These are phyloP conservation scores for Chrosomus eos DNA, from an alignment of 2,797 vertebrate genomes.

Conservation along the genomic window DNA sequence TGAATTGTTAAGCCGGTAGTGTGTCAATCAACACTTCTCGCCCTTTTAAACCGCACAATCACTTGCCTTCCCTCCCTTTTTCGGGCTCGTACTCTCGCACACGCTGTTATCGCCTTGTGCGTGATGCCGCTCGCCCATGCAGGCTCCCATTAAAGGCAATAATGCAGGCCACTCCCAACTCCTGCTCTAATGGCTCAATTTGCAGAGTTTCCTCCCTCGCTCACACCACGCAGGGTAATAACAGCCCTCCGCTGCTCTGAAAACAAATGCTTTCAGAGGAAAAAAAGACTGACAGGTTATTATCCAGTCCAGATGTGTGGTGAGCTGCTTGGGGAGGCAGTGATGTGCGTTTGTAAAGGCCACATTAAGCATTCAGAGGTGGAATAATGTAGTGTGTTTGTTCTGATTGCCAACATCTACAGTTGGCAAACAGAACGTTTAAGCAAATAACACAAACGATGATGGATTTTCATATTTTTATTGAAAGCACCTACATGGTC, in stretches of 20 bases:
- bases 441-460: not conserved
- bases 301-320: conserved; percentile 26
- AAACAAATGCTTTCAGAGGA: conserved; percentile 32
- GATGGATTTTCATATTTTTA: too few relatives aligned
- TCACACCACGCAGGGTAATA: conserved; percentile 43
- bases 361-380: not conserved
- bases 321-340: not conserved
- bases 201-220: conserved; percentile 42
- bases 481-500: too few relatives aligned
- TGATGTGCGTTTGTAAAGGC: conserved; percentile 5
- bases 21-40: conserved; percentile 44
- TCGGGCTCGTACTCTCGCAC: not conserved
- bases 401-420: not conserved
- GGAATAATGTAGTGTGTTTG: not conserved
- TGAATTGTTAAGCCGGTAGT: conserved; percentile 39
- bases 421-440: not conserved
- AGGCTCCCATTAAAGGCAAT: not conserved
- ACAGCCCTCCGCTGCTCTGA: conserved; percentile 17
- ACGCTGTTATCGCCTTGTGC: not conserved
- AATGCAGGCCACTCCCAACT: conserved; percentile 41
- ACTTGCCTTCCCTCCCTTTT: conserved; percentile 27
- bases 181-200: conserved; percentile 62
- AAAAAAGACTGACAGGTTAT: conserved; percentile 30
- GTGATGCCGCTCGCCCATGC: not conserved
- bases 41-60: conserved; percentile 46